A percentile compares a stretch with the other conserved stretches of the same genome.
Conservation (phyloP, 1,140 invertebrate species). For the Hormaphis cornu region DNA sequence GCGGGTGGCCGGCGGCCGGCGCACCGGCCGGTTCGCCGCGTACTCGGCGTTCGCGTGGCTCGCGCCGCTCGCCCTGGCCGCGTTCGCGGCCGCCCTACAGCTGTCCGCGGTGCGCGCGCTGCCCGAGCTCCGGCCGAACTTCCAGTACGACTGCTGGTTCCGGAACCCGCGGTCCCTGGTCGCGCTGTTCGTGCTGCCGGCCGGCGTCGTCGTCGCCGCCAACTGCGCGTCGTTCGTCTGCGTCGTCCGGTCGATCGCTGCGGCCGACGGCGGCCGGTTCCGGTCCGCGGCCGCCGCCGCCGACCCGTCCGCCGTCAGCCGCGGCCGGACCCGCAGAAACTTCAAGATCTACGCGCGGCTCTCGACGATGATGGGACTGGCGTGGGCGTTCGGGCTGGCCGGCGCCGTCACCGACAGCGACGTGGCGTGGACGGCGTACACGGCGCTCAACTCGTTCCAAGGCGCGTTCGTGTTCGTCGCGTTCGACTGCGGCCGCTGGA, state of each 20-base stretch:
- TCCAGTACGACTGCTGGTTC: conserved; percentile 21
- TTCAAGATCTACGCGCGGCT: conserved; percentile 5
- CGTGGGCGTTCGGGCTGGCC: conserved; percentile 16
- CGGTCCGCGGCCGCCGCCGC: not conserved
- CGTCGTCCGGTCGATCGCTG: not conserved
- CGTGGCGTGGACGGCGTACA: not conserved
- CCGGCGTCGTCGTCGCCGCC: not conserved
- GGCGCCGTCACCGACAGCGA: conserved; percentile 10
- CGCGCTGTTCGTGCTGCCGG: conserved; percentile 25
- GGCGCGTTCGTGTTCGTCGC: conserved; percentile 25
- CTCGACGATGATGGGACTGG: conserved; percentile 31
- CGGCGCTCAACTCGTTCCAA: conserved; percentile 22
- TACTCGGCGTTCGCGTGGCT: conserved; percentile 25
- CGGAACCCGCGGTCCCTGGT: conserved; percentile 13
- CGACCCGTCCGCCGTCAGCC: not conserved
- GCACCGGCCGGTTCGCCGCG: not conserved
- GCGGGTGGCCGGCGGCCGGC: not conserved
- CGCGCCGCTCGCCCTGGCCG: not conserved
- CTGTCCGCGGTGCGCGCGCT: not conserved
- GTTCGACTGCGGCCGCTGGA: conserved; percentile 6
- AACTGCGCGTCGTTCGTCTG: conserved; percentile 7
- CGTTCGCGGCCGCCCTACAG: not conserved
- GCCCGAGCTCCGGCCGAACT: not conserved
- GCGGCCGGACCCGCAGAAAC: conserved; percentile 3
- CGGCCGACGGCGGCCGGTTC: not conserved